Conservation (phyloP, 2,888 invertebrate species). For the Blastobasis lacticolella region DNA sequence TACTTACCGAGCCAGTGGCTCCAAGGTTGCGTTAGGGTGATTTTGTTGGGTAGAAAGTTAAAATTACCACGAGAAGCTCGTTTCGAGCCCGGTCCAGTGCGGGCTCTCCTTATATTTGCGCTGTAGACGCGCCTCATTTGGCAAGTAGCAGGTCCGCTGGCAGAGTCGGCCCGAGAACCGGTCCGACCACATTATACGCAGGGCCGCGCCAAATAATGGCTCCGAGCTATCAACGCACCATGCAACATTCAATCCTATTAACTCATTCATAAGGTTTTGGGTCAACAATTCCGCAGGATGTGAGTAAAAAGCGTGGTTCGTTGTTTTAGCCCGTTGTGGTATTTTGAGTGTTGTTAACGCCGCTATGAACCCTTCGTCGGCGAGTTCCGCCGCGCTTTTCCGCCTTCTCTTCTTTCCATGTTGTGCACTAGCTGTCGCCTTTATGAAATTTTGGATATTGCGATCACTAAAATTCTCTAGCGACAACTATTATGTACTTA, state of each 20-base stretch:
- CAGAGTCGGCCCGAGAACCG: slow-evolving; percentile 59
- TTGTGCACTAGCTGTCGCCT: too few relatives aligned
- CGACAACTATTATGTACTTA: too few relatives aligned
- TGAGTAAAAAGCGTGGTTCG: slow-evolving; percentile 25
- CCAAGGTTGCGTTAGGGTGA: background rate
- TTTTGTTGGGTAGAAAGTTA: background rate
- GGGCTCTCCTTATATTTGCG: slow-evolving; percentile 40
- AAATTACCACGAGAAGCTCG: too few relatives aligned
- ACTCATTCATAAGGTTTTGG: slow-evolving; percentile 29
- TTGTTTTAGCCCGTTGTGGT: slow-evolving; percentile 34
- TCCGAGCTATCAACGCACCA: slow-evolving; percentile 25
- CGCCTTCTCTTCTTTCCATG: too few relatives aligned
- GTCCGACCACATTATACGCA: slow-evolving; percentile 61
- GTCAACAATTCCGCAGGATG: slow-evolving; percentile 15
- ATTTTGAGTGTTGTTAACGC: slow-evolving; percentile 44
- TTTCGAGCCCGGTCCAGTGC: slow-evolving; percentile 20
- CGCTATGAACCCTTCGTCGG: slow-evolving; percentile 18
- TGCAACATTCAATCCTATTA: slow-evolving; percentile 36
- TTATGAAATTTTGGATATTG: too few relatives aligned
- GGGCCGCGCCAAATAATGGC: slow-evolving; percentile 54
- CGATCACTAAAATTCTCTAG: too few relatives aligned
- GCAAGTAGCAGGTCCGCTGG: slow-evolving; percentile 65
- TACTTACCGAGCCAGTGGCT: slow-evolving; percentile 7
- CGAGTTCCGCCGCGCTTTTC: too few relatives aligned
- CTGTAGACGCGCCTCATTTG: slow-evolving; percentile 61